These are phyloP conservation scores for Electrona antarctica DNA, from an alignment of 2,113 vertebrate species.

Conservation along the genomic window DNA sequence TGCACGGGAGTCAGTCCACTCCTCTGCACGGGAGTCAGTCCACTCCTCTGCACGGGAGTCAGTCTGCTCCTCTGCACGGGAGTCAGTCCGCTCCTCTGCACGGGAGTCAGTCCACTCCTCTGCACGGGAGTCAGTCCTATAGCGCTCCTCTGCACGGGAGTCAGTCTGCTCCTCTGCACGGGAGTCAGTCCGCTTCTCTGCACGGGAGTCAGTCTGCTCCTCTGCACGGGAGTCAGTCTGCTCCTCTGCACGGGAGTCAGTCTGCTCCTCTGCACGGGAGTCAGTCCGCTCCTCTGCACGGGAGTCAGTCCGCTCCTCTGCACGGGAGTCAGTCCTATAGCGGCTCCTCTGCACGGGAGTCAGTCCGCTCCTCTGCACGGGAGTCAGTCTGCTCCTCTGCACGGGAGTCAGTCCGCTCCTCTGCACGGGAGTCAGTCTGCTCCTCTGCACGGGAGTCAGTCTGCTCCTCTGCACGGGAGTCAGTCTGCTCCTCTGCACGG, in stretches of 20 bases:
- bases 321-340: slow-evolving; percentile 7
- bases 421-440: slow-evolving; percentile 13
- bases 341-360: no score
- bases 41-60: no score
- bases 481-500: slow-evolving; percentile 33
- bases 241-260: no score
- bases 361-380: not conserved
- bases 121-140: slow-evolving; percentile 12
- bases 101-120: no score
- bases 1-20: no score
- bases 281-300: slow-evolving; percentile 35
- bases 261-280: not conserved
- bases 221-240: slow-evolving; percentile 4
- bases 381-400: slow-evolving; percentile 29
- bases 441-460: no score
- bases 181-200: slow-evolving; percentile 20
- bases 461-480: not conserved
- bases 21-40: slow-evolving; percentile 6
- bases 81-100: slow-evolving; percentile 32
- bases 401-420: no score
- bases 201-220: no score
- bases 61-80: not conserved
- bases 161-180: not conserved
- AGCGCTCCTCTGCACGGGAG: no score
- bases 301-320: not conserved